These are phyloP conservation scores for Nothobranchius kuhntae DNA, from an alignment of 2,113 vertebrate species.

Conservation along the genomic window DNA sequence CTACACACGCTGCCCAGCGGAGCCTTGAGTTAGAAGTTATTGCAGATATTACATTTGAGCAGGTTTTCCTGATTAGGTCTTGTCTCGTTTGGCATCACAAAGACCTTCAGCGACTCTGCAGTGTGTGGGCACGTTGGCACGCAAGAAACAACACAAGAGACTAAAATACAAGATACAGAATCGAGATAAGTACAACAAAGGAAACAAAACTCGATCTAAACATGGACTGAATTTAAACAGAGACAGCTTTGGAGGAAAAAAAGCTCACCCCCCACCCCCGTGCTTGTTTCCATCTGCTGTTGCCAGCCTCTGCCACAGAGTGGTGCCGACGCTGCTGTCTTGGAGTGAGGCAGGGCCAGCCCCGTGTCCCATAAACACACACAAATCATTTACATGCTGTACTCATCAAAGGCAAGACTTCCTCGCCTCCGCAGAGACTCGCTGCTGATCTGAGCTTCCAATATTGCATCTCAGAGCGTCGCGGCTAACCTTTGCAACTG, in stretches of 20 bases:
- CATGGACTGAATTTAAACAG: not conserved
- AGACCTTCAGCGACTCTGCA: not conserved
- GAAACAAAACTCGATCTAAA: not conserved
- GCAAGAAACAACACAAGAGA: not conserved
- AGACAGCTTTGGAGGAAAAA: not conserved
- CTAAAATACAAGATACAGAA: not conserved
- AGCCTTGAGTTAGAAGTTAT: constrained; percentile 4
- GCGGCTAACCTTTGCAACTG: constrained; percentile 80
- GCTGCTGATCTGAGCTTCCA: constrained; percentile 75
- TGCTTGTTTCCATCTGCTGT: constrained; percentile 58
- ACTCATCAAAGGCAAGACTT: constrained; percentile 82
- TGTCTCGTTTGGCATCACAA: not conserved
- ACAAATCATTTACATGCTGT: constrained; percentile 85
- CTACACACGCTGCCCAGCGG: constrained; percentile 43
- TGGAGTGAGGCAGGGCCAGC: constrained; percentile 71
- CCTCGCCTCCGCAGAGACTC: constrained; percentile 74
- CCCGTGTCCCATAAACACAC: constrained; percentile 79
- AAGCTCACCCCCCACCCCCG: constrained; percentile 52
- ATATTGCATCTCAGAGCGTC: constrained; percentile 72
- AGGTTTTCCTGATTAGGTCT: not conserved
- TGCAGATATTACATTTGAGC: not conserved
- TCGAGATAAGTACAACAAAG: not conserved
- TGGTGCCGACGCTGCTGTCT: constrained; percentile 55
- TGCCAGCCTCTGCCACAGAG: constrained; percentile 63
- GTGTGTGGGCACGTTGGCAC: not conserved